Evolutionary conservation across 1,140 invertebrate species (phyloP), one percentile per base, ranked within the genome.

Genomic region (Drusus annulatus): DNA sequence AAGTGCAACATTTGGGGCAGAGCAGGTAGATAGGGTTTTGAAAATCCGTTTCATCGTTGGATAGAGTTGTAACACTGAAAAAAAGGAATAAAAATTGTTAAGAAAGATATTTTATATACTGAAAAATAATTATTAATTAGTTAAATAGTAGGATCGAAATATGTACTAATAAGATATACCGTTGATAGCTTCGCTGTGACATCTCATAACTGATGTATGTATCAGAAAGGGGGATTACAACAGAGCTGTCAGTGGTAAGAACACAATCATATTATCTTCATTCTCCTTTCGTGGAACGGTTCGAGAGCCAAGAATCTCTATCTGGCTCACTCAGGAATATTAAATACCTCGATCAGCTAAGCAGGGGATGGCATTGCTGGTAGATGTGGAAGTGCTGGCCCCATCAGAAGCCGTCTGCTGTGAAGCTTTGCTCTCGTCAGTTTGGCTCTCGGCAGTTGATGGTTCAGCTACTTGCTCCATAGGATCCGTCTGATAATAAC

Each of bases 1-100:
- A 88, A 94, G 90, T 17, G 91, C 90, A 69, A 93, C 89, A 3
- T 94, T 93, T 62, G 93, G 93, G 31, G 93, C 92, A 23, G 92
- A 92, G 84, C 93, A 95, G 62, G 92, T 91, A 73, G 93, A 94
- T 58, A 95, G 89, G 65, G 93, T 94, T 85, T 91, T 93, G 86
- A 97, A 92, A 80, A 97, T 91, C 79, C 94, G 92, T 85, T 94
- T 93, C 93, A 98, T 96, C 2, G 95, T 96, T 0, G 92, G 91
- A 78, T 93, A 92, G 84, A 95, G 92, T 86, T 95, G 93, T 25
- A 96, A 84, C 8, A 96, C 94, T 92, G 87, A 74, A 86, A 85
- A 81, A 84, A 86, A 85, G 85, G 82, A 76, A 80, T 56, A 21
- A 56, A 4, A 28, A 28, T 28, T 28, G 25, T 28, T 28, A n/a